These are phyloP conservation scores for Triops cancriformis DNA, from an alignment of 1,140 invertebrate species.

Conservation along the genomic window DNA sequence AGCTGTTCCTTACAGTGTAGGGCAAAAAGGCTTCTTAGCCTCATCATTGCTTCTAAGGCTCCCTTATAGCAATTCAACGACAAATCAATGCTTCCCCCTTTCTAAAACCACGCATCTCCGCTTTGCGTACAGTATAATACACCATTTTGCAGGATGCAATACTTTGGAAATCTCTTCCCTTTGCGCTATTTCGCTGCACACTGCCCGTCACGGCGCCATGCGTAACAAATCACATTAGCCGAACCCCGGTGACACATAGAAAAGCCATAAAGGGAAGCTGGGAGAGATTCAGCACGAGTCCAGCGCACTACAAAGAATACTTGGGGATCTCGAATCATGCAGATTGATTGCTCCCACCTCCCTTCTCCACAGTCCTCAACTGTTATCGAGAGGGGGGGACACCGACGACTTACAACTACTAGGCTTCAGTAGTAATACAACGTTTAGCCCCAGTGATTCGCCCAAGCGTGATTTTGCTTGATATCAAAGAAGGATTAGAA, in stretches of 20 bases:
- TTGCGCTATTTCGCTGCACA: not conserved
- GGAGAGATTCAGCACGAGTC: constrained; percentile 1
- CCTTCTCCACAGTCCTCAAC: not conserved
- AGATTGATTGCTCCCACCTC: not conserved
- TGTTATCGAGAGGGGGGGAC: not conserved
- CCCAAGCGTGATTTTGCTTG: constrained; percentile 2
- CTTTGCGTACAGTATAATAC: not conserved
- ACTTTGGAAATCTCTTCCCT: not conserved
- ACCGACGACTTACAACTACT: too few relatives aligned
- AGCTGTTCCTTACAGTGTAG: too few relatives aligned
- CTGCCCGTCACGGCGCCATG: constrained; percentile 2
- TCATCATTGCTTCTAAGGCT: not conserved
- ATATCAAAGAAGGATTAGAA: constrained; percentile 2
- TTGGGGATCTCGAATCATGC: constrained; percentile 1
- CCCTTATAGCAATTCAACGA: not conserved
- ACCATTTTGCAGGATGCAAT: not conserved
- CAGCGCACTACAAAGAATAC: constrained; percentile 1
- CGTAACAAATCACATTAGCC: constrained; percentile 4
- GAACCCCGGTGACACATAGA: not conserved
- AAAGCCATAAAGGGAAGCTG: constrained; percentile 5
- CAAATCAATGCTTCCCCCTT: not conserved
- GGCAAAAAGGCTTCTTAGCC: not conserved
- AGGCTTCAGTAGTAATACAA: not conserved
- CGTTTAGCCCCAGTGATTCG: not conserved
- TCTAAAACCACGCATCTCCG: not conserved